phyloP scores from a whole-genome alignment of 2,113 vertebrate species.

The Cranoglanis bouderius region DNA sequence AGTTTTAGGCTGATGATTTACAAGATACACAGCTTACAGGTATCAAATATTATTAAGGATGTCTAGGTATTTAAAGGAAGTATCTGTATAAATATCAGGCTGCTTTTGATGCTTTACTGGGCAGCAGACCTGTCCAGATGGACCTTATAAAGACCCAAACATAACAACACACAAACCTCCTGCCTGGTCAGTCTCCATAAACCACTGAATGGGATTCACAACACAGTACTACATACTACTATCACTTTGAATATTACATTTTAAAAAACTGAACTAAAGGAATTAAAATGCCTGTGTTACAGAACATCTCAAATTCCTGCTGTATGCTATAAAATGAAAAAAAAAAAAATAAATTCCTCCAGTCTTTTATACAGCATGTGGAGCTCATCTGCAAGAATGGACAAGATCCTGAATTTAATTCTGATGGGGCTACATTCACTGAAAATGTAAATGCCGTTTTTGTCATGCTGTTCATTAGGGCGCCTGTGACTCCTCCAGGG shows the following conservation, averaged over 20 bases:
- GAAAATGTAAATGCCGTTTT: slow-evolving; percentile 47
- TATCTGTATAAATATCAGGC: slow-evolving; percentile 1
- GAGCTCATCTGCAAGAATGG: slow-evolving; percentile 28
- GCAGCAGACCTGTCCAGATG: slow-evolving; percentile 50
- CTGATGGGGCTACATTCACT: slow-evolving; percentile 29
- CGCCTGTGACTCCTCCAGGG: slow-evolving; percentile 42
- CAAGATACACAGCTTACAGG: slow-evolving; percentile 17
- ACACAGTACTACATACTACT: slow-evolving; percentile 22
- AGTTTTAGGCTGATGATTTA: slow-evolving; percentile 29
- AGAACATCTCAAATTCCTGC: not conserved
- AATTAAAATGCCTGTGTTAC: not conserved
- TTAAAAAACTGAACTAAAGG: not conserved
- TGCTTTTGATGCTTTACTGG: slow-evolving; percentile 49
- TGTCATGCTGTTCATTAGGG: slow-evolving; percentile 53
- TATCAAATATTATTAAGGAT: not conserved
- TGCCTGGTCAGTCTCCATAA: slow-evolving; percentile 51
- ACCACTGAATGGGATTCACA: slow-evolving; percentile 49
- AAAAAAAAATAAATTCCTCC: slow-evolving; percentile 45
- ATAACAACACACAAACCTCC: slow-evolving; percentile 43
- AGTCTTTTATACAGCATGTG: slow-evolving; percentile 26
- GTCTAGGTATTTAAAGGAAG: not conserved
- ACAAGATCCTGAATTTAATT: slow-evolving; percentile 41
- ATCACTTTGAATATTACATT: not conserved
- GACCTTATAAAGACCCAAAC: slow-evolving; percentile 52
- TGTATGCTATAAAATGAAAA: slow-evolving; percentile 6